Percentiles rank a stretch among this genome's conserved stretches.
Conservation (phyloP, 1,140 invertebrate genomes). For the Sycobia sp. region DNA sequence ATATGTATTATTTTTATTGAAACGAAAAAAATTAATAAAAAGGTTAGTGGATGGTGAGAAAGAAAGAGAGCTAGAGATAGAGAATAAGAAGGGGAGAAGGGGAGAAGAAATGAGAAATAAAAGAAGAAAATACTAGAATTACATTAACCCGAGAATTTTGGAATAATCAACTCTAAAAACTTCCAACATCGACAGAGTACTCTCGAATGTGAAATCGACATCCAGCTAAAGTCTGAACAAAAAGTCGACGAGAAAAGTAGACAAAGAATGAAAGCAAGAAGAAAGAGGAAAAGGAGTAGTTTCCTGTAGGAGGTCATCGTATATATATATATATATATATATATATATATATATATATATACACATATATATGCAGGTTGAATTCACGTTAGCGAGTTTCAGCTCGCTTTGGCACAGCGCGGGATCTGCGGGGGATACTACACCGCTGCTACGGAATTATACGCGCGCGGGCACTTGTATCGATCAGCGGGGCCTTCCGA, state of each 20-base stretch:
- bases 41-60: background rate
- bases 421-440: background rate
- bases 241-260: background rate
- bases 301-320: too few relatives aligned
- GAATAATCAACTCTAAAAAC: conserved; percentile 6
- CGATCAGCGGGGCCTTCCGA: conserved; percentile 6
- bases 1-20: too few relatives aligned
- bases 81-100: background rate
- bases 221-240: too few relatives aligned
- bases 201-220: too few relatives aligned
- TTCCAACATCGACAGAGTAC: background rate
- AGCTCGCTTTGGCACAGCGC: conserved; percentile 3
- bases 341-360: background rate
- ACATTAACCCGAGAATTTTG: conserved; percentile 9
- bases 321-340: background rate
- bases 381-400: background rate
- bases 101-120: background rate
- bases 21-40: too few relatives aligned
- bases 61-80: background rate
- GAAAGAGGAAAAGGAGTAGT: background rate
- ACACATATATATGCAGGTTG: background rate
- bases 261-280: background rate
- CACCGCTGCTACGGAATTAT: background rate
- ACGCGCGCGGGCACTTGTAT: conserved; percentile 17
- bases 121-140: background rate